A percentile compares a stretch with the other conserved stretches of the same genome.
phyloP scores from a whole-genome alignment of 2,888 invertebrate species.

The Dinocampus coccinellae region DNA sequence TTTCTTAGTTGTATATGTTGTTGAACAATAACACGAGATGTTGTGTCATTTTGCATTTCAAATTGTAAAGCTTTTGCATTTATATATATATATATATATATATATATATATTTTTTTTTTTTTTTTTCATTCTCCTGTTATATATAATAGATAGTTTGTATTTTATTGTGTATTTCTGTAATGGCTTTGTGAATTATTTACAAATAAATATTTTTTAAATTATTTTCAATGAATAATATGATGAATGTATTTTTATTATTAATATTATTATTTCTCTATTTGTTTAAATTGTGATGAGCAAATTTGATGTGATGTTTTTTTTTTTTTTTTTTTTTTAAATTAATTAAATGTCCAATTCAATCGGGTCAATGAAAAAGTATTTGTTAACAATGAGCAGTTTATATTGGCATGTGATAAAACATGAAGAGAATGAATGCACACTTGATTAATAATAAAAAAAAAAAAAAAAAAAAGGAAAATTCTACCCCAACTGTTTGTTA shows the following conservation, averaged over 20 bases:
- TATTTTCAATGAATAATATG: neutral
- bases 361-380: neutral
- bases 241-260: neutral
- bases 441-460: neutral
- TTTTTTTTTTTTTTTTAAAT: neutral
- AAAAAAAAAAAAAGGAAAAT: no score
- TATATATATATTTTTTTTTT: no score
- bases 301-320: neutral
- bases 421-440: neutral
- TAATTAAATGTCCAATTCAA: neutral
- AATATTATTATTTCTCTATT: no score
- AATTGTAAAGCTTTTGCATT: neutral
- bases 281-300: neutral
- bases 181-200: neutral
- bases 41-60: neutral
- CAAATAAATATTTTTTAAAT: neutral
- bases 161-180: neutral
- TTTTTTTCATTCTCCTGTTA: neutral
- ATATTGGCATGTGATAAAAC: neutral
- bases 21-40: slow-evolving; percentile 1
- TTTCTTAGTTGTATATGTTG: neutral
- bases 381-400: no score
- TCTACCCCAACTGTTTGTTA: no score
- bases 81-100: no score
- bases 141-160: neutral